Conservation (phyloP, 2,888 invertebrate species). For the Scaptomyza parva region DNA sequence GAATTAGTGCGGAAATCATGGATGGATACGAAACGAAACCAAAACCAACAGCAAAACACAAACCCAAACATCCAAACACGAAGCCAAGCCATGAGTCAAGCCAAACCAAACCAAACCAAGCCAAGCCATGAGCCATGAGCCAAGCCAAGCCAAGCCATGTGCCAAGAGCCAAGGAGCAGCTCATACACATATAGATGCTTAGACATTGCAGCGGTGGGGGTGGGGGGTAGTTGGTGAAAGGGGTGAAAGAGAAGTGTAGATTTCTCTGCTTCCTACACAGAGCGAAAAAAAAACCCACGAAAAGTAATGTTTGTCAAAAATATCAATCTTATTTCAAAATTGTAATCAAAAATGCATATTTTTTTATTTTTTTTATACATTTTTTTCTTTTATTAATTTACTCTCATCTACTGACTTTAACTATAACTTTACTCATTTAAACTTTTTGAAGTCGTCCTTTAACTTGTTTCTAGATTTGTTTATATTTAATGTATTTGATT, state of each 20-base stretch:
- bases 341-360: too few relatives aligned
- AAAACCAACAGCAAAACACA: constrained; percentile 61
- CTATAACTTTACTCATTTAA: too few relatives aligned
- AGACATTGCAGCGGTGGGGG: constrained; percentile 24
- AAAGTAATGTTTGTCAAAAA: too few relatives aligned
- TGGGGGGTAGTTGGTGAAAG: background rate
- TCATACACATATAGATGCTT: constrained; percentile 47
- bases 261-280: constrained; percentile 33
- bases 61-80: constrained; percentile 20
- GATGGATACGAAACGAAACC: constrained; percentile 75
- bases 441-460: background rate
- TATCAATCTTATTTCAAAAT: background rate
- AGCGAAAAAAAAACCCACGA: too few relatives aligned
- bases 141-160: background rate
- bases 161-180: constrained; percentile 25
- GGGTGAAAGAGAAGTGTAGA: constrained; percentile 9
- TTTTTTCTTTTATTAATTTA: too few relatives aligned
- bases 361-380: too few relatives aligned
- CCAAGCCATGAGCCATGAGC: constrained; percentile 28
- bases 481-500: too few relatives aligned
- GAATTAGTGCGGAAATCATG: constrained; percentile 82
- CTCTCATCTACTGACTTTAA: too few relatives aligned
- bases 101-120: constrained; percentile 16
- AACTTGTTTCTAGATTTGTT: background rate
- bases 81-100: constrained; percentile 27